A percentile compares a stretch with the other conserved stretches of the same genome.
Conservation (phyloP, 2,113 vertebrate genomes). For the Phrynosoma blainvillii region DNA sequence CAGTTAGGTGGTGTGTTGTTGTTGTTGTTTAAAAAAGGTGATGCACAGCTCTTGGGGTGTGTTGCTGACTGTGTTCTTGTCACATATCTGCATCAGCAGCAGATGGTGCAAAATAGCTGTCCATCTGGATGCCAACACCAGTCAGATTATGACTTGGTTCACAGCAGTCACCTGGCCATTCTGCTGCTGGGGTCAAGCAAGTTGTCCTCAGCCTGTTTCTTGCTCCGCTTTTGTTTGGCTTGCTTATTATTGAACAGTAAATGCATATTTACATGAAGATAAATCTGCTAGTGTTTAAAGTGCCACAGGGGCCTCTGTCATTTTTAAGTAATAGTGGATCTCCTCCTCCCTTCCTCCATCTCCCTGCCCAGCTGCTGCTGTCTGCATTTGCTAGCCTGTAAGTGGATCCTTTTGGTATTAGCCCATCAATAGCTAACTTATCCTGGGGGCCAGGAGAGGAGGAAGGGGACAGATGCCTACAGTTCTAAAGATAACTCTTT, state of each 20-base stretch:
- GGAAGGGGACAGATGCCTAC: background rate
- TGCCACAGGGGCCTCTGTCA: background rate
- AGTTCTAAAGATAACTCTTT: conserved; percentile 27
- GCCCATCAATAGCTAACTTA: background rate
- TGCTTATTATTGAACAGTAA: no score
- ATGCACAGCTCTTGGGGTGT: background rate
- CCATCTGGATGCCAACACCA: no score
- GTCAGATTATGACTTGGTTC: background rate
- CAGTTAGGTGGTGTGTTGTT: background rate
- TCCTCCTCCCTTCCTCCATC: background rate
- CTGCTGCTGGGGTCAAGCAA: background rate
- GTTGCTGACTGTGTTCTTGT: background rate
- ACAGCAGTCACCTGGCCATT: background rate
- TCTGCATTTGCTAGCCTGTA: background rate
- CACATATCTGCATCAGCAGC: background rate
- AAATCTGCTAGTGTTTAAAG: background rate
- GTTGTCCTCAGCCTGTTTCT: background rate
- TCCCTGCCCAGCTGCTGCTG: conserved; percentile 25
- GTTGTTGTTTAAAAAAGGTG: no score
- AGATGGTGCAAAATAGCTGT: background rate
- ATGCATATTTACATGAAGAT: no score
- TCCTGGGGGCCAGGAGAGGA: background rate
- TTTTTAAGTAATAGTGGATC: background rate
- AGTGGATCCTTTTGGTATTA: conserved; percentile 17
- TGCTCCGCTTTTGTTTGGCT: background rate